A percentile compares a stretch with the other conserved stretches of the same genome.
phyloP scores from a whole-genome alignment of 1,140 invertebrate species.

The Trichogramma pretiosum region DNA sequence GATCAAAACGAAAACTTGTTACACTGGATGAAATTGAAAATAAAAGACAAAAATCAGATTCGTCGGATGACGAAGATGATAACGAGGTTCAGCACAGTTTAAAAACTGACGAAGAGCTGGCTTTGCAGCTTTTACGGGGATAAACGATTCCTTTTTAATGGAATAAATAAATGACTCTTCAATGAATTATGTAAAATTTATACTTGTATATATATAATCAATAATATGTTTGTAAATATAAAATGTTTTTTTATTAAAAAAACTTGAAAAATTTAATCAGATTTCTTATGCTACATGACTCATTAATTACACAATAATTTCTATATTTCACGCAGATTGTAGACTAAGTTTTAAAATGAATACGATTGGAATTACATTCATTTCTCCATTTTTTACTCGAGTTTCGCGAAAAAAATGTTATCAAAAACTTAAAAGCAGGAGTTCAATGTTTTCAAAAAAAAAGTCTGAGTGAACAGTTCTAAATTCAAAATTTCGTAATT shows the following conservation, averaged over 20 bases:
- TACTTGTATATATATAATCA: not conserved
- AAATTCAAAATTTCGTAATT: no score
- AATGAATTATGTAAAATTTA: not conserved
- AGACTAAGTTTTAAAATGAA: not conserved
- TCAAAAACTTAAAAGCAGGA: no score
- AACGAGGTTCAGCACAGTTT: no score
- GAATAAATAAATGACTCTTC: no score
- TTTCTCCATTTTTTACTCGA: not conserved
- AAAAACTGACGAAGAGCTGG: constrained; percentile 63
- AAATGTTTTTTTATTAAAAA: not conserved
- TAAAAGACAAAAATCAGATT: constrained; percentile 42
- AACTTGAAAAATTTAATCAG: not conserved
- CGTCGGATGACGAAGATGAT: constrained; percentile 45
- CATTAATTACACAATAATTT: not conserved
- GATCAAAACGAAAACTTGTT: no score
- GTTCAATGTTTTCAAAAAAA: no score
- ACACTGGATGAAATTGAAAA: constrained; percentile 38
- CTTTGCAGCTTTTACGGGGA: constrained; percentile 55
- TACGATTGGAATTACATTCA: not conserved
- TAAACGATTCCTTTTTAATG: no score
- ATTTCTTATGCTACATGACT: not conserved
- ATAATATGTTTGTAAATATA: not conserved
- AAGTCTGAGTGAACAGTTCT: no score
- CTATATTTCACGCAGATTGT: not conserved
- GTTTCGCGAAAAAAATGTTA: no score